Base-by-base conservation (phyloP, 1,140 invertebrate genomes). In the Venustaconcha ellipsiformis region DNA sequence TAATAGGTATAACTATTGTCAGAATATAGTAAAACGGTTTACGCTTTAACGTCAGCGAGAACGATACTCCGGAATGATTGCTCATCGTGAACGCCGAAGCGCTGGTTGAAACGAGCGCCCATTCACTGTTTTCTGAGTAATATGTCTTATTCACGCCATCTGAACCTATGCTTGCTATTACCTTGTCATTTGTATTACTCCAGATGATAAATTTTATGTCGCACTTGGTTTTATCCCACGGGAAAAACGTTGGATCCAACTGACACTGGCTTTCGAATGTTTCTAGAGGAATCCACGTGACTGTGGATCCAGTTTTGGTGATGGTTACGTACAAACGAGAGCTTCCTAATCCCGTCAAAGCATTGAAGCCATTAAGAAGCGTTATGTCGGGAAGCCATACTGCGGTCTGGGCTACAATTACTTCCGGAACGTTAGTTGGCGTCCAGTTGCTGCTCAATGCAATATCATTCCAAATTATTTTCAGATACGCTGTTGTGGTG, bases 181-280 rank as follows among this genome's bases (percentile, higher is more conserved):
- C 86, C 60, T 84, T 72, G n/a, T 65, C 67, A 6, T 77, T 68
- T 37, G 75, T 63, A 77, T 79, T 78, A 56, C 75, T 76, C 76
- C 81, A 86, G 13, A 86, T 81, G 23, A 77, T 74, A 57, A 83
- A 78, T 26, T 74, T 75, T 4, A 95, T 80, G 5, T 82, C 84
- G 82, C 95, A 95, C 0, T 82, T 89, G 83, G 95, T 94, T 20
- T 87, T 88, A 84, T 95, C 94, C 73, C 92, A 94, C 0, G 94
- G 94, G 94, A 94, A 95, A 17, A 92, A 88, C 17, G 89, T 88
- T 60, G 95, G 88, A 91, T 99, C 95, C 82, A 98, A 97, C 91
- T 97, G 95, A 88, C 96, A 98, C 89, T 96, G 76, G 95, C 84
- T 72, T 18, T 71, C 63, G 63, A 58, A 68, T 48, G 73, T 72